Evolutionary conservation across 2,888 invertebrate genomes (phyloP), one percentile per base, ranked within the genome.

Genomic region (Caenorhabditis sinica): DNA sequence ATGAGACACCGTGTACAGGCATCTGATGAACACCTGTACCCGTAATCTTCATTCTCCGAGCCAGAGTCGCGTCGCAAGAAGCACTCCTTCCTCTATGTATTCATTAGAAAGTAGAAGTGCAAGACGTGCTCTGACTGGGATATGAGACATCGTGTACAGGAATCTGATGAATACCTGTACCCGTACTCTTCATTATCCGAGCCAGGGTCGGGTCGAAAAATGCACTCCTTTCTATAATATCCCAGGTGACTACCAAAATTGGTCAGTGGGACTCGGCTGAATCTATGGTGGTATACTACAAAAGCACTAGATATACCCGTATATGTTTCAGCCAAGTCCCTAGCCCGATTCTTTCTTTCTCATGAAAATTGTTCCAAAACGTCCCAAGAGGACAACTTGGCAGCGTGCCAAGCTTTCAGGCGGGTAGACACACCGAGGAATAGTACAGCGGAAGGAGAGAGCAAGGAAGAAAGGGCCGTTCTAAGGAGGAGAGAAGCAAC

Each of bases 101-200:
- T 69, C 69, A 13, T 28, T 40, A 60, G 30, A 51, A 61, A 28
- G 51, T 77, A 0, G 49, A 13, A 43, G 61, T 53, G 60, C 66
- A 25, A 15, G 63, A 63, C 20, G 61, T 30, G 66, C 56, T 74
- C 75, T 80, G 83, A 83, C 83, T 65, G n/a, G 82, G 81, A 77
- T 81, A 76, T 84, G 84, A 65, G 76, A 84, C 65, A 17, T 56
- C 81, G 81, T 63, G 65, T 49, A 65, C 65, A 65, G 25, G 17
- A 25, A 30, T 5, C n/a, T 40, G 30, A 43, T 11, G 15, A 36
- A 20, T 40, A n/a, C n/a, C 60, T 84, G 84, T 84, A 84, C 84
- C 84, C 84, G 84, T 84, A 81, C 81, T 81, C 80, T 80, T 81
- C 84, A 84, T 84, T 68, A 61, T 76, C 81, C 79, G 81, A 83